Conservation (phyloP, 2,113 vertebrate species). For the Sphaerodactylus townsendi region DNA sequence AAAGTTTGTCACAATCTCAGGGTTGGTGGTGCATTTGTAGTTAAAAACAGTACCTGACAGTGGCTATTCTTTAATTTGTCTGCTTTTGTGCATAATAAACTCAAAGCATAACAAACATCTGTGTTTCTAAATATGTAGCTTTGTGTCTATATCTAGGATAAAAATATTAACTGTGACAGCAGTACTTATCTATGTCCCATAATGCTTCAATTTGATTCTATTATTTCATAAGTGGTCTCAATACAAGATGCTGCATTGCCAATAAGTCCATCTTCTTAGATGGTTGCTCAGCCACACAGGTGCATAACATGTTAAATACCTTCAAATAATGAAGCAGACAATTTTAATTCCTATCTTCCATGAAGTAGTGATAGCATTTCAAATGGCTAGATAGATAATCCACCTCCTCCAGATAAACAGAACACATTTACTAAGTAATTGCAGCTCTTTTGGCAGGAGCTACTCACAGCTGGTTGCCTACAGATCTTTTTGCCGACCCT, state of each 20-base stretch:
- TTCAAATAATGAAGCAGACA: slow-evolving; percentile 28
- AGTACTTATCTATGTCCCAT: not conserved
- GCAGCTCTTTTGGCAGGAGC: not conserved
- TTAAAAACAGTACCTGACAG: too few species aligned
- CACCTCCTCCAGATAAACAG: slow-evolving; percentile 20
- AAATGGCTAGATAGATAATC: slow-evolving; percentile 26
- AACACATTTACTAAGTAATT: slow-evolving; percentile 30
- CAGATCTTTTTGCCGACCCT: slow-evolving; percentile 4
- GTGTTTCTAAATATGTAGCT: not conserved
- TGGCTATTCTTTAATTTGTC: not conserved
- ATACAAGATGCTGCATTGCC: slow-evolving; percentile 27
- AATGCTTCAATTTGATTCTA: slow-evolving; percentile 16
- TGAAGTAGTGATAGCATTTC: slow-evolving; percentile 27
- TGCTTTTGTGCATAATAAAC: fast-evolving
- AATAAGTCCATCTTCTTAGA: slow-evolving; percentile 34
- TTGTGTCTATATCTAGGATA: not conserved
- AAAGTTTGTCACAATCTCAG: too few species aligned
- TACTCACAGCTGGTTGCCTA: not conserved
- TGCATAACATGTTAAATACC: slow-evolving; percentile 21
- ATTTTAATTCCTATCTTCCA: slow-evolving; percentile 18
- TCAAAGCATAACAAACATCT: not conserved
- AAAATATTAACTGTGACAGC: not conserved
- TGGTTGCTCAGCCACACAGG: slow-evolving; percentile 16
- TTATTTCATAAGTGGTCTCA: slow-evolving; percentile 13
- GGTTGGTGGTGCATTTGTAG: too few species aligned